These are phyloP conservation scores for Spodoptera frugiperda DNA, from an alignment of 1,140 invertebrate species.

Conservation along the genomic window DNA sequence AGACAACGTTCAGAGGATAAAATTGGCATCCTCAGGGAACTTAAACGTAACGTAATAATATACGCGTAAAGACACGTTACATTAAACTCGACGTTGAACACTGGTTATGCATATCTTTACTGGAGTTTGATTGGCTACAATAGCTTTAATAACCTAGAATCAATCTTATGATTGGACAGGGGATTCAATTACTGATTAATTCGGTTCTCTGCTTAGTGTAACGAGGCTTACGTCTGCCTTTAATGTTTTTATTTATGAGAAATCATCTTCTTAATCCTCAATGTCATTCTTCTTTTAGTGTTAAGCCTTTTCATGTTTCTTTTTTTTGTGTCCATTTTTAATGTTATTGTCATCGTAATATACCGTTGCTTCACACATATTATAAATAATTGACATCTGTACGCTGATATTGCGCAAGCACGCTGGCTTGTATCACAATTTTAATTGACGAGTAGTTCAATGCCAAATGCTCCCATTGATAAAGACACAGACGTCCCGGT, in stretches of 20 bases:
- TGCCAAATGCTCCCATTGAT: conserved; percentile 38
- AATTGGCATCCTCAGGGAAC: conserved; percentile 36
- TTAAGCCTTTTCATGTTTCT: background rate
- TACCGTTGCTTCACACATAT: conserved; percentile 19
- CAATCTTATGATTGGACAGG: conserved; percentile 9
- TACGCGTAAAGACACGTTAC: conserved; percentile 7
- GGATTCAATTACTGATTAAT: conserved; percentile 27
- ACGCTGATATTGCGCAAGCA: conserved; percentile 14
- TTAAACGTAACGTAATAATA: conserved; percentile 41
- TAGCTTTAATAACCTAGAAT: conserved; percentile 15
- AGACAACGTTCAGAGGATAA: conserved; percentile 28
- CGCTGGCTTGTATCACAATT: conserved; percentile 8
- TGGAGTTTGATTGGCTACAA: conserved; percentile 8
- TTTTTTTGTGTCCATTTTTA: conserved; percentile 1
- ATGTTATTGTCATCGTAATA: background rate
- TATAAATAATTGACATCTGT: conserved; percentile 2
- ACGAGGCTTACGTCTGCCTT: conserved; percentile 21
- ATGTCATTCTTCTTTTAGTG: background rate
- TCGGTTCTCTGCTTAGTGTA: conserved; percentile 9
- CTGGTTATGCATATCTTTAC: conserved; percentile 8
- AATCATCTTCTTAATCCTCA: background rate
- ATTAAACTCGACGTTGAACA: background rate
- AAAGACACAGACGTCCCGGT: conserved; percentile 26
- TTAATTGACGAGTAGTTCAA: conserved; percentile 34
- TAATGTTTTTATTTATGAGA: conserved; percentile 9